Base-by-base conservation (phyloP, 1,140 invertebrate genomes). In the Heterodera schachtii region DNA sequence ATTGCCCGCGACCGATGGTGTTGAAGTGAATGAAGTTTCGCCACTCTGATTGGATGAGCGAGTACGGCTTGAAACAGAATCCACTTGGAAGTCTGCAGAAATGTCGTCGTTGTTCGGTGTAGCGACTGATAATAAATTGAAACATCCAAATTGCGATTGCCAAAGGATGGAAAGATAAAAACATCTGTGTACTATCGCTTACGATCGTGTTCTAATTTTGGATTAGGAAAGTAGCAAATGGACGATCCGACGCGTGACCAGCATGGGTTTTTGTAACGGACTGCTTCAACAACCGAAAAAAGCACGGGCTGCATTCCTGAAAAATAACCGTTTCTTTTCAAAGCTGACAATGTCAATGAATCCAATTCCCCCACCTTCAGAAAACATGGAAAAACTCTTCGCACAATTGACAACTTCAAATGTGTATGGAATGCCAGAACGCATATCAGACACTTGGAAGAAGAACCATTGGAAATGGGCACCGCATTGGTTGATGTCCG, bases 331-430 rank as follows among this genome's bases (percentile, higher is more conserved):
- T 83, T 78, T 21, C 46, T 82, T 70, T 77, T 46, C 31, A 31
- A 31, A 31, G 31, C 31, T 31, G 31, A 31, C 1, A 31, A 31
- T 19, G 41, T 80, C 8, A 44, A 8, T 41, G 52, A 43, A 57
- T 19, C 21, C 43, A 31, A 11, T 81, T 52, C 73, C 71, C 41
- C 66, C 70, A 93, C 93, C 95, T 90, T 93, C 94, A 90, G 95
- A 95, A 90, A 95, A 96, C 90, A 96, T 94, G 82, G 94, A 95
- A 90, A 94, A 94, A 21, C 93, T 92, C 90, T 96, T 96, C 87
- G 95, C 94, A 91, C 94, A 95, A 91, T 97, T 96, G 73, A 96
- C 93, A 64, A 97, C 95, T 90, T 96, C 96, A 90, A 97, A 96
- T 44, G 93, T 93, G 87, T 96, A 96, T 0, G 93, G 91, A 1